phyloP scores from a whole-genome alignment of 2,888 invertebrate species.

The Plagiodera versicolora region DNA sequence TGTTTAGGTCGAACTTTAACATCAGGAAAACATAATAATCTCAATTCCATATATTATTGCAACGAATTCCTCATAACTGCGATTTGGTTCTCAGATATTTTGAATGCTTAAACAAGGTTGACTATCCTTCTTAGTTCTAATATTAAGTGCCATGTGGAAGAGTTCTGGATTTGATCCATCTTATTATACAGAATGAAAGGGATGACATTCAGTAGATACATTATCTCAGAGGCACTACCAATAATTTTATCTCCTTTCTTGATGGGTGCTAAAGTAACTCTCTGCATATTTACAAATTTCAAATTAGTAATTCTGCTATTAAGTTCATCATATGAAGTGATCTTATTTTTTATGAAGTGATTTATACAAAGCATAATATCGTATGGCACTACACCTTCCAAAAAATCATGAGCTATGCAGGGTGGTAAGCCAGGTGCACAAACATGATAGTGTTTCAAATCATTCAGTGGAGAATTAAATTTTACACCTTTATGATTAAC shows the following conservation, averaged over 20 bases:
- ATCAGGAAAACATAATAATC: not conserved
- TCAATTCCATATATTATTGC: not conserved
- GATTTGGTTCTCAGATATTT: not conserved
- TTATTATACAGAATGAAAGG: no score
- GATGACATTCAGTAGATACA: not conserved
- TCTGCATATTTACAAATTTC: constrained; percentile 18
- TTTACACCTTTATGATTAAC: constrained; percentile 25
- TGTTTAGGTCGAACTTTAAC: not conserved
- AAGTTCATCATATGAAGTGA: no score
- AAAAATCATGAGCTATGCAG: constrained; percentile 35
- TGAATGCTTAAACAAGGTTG: not conserved
- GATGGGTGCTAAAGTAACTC: not conserved
- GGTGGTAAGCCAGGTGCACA: constrained; percentile 34
- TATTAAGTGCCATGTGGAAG: not conserved
- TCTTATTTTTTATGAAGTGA: constrained; percentile 24
- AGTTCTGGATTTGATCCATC: not conserved
- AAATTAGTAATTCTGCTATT: no score
- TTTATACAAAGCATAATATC: constrained; percentile 28
- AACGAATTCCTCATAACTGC: not conserved
- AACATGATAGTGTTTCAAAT: constrained; percentile 31
- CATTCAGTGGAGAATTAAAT: constrained; percentile 31
- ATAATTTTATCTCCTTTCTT: not conserved
- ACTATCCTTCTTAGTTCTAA: not conserved
- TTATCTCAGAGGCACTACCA: not conserved
- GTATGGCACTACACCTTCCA: constrained; percentile 18